Percentiles rank a stretch among this genome's conserved stretches.
phyloP scores from a whole-genome alignment of 2,888 invertebrate species.

The Blastobasis lacticolella region DNA sequence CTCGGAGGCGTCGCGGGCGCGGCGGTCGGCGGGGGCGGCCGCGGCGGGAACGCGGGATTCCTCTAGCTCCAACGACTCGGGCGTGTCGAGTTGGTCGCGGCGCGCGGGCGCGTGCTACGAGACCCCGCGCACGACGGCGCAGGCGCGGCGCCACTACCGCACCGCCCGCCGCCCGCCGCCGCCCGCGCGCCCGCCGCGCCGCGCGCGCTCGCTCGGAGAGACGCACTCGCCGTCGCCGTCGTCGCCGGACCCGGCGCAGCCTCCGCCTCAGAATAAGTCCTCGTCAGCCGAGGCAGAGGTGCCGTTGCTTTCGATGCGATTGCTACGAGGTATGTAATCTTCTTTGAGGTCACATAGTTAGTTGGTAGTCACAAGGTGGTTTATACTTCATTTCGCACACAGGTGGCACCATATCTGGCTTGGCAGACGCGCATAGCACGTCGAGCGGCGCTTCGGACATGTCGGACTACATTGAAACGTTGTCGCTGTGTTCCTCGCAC shows the following conservation, averaged over 20 bases:
- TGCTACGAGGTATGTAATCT: conserved; percentile 53
- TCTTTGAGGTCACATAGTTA: background rate
- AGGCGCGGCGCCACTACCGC: conserved; percentile 70
- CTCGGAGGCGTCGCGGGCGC: conserved; percentile 39
- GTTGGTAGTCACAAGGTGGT: too few relatives aligned
- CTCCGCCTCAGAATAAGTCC: conserved; percentile 58
- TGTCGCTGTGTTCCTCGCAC: conserved; percentile 86
- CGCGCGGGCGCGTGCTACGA: conserved; percentile 77
- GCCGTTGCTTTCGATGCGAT: conserved; percentile 77
- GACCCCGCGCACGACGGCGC: conserved; percentile 72
- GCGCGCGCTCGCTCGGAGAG: conserved; percentile 47
- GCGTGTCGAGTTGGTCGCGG: conserved; percentile 80
- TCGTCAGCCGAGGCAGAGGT: conserved; percentile 86
- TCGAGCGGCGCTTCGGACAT: conserved; percentile 91
- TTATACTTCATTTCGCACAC: background rate
- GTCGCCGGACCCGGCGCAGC: conserved; percentile 72
- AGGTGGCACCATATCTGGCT: conserved; percentile 25
- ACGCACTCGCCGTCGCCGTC: conserved; percentile 74
- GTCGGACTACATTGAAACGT: conserved; percentile 90
- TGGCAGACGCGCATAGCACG: conserved; percentile 81
- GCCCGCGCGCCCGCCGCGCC: conserved; percentile 68
- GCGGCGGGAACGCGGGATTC: conserved; percentile 83
- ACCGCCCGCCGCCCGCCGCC: conserved; percentile 71
- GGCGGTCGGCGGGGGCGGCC: conserved; percentile 70
- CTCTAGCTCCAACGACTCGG: conserved; percentile 87